These are phyloP conservation scores for Drosophila atroscutellata DNA, from an alignment of 2,888 invertebrate species.

Conservation along the genomic window DNA sequence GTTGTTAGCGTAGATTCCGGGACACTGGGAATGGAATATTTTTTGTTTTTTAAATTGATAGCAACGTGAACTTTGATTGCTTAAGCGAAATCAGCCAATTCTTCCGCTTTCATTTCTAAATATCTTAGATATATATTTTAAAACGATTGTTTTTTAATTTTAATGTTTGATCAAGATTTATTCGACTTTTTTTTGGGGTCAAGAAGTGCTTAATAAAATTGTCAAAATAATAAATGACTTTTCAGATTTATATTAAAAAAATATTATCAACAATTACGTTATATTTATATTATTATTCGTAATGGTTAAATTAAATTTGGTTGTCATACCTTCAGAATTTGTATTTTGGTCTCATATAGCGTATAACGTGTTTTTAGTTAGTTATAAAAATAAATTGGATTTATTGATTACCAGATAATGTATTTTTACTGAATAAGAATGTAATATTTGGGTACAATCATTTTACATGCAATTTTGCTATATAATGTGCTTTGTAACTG, in stretches of 20 bases:
- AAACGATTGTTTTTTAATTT: neutral
- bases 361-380: neutral
- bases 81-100: neutral
- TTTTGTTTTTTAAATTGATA: neutral
- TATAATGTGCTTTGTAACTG: constrained; percentile 1
- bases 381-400: neutral
- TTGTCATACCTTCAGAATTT: neutral
- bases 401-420: neutral
- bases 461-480: neutral
- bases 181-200: neutral
- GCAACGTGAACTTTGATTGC: neutral
- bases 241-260: neutral
- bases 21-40: constrained; percentile 1
- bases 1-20: neutral
- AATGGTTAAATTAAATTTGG: neutral
- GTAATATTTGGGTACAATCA: neutral
- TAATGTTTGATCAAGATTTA: neutral
- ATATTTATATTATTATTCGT: neutral
- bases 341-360: neutral
- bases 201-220: neutral
- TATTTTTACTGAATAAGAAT: neutral
- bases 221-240: neutral
- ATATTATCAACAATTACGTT: neutral
- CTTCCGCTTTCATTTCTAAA: neutral
- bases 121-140: neutral